Percentiles rank a stretch among this genome's conserved stretches.
phyloP scores from a whole-genome alignment of 2,113 vertebrate species.

The Felis chaus region DNA sequence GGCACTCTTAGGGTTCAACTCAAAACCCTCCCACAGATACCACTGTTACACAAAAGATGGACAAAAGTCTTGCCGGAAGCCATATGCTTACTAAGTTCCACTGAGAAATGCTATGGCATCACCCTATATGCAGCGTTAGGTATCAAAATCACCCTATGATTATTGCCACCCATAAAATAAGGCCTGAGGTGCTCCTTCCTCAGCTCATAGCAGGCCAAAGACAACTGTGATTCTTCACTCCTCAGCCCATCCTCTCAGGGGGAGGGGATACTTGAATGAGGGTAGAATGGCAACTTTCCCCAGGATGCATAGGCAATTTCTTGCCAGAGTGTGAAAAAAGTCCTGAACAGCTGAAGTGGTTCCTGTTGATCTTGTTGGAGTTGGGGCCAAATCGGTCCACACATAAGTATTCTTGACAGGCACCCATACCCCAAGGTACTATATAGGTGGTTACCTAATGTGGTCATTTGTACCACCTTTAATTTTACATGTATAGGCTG shows the following conservation, averaged over 20 bases:
- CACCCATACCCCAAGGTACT: neutral
- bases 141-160: neutral
- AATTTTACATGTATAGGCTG: neutral
- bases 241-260: neutral
- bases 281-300: neutral
- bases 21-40: neutral
- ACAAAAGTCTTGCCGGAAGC: neutral
- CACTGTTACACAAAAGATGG: neutral
- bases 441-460: neutral
- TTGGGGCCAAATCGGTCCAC: neutral
- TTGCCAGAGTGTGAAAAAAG: neutral
- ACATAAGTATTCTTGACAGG: neutral
- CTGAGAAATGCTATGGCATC: neutral
- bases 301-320: neutral
- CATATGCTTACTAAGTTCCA: neutral
- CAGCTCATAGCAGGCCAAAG: neutral
- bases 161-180: neutral
- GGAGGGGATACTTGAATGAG: neutral
- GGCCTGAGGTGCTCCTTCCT: neutral
- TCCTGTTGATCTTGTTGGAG: neutral
- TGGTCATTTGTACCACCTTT: neutral
- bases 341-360: neutral
- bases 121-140: neutral
- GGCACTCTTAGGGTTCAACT: neutral
- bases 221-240: neutral